A percentile compares a stretch with the other conserved stretches of the same genome.
phyloP scores from a whole-genome alignment of 2,113 vertebrate species.

The Oncorhynchus masou region DNA sequence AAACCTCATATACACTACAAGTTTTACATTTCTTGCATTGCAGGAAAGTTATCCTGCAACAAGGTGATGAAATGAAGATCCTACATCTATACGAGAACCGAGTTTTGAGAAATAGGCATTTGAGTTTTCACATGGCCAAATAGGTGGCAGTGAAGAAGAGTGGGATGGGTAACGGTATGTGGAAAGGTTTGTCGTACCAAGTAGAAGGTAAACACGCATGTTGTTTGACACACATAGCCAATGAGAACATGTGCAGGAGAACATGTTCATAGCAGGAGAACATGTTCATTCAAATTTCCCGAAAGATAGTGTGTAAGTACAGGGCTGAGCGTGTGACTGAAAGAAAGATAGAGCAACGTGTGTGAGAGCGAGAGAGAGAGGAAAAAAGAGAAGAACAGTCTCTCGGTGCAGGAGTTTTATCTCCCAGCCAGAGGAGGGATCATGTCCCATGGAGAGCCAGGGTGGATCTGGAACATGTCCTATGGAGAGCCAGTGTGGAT shows the following conservation, averaged over 20 bases:
- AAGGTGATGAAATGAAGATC: too few relatives aligned
- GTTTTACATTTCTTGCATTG: too few relatives aligned
- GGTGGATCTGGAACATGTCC: background rate
- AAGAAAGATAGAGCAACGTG: slow-evolving; percentile 46
- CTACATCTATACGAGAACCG: slow-evolving; percentile 17
- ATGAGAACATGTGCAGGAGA: too few relatives aligned
- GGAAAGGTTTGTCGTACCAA: slow-evolving; percentile 41
- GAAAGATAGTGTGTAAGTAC: slow-evolving; percentile 49
- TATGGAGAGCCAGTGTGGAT: too few relatives aligned
- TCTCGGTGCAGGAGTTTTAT: slow-evolving; percentile 43
- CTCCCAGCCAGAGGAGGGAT: slow-evolving; percentile 29
- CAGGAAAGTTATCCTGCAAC: too few relatives aligned
- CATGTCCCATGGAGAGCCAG: too few relatives aligned
- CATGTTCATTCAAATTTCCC: slow-evolving; percentile 51
- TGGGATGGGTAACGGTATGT: slow-evolving; percentile 43
- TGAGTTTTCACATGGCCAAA: slow-evolving; percentile 35
- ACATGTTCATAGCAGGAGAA: slow-evolving; percentile 51
- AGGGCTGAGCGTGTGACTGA: slow-evolving; percentile 48
- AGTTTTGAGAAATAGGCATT: slow-evolving; percentile 54
- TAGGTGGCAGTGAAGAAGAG: slow-evolving; percentile 38
- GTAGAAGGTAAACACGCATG: slow-evolving; percentile 61
- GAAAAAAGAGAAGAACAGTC: slow-evolving; percentile 33
- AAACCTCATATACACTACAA: too few relatives aligned
- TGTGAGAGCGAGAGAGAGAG: slow-evolving; percentile 44
- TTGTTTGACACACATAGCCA: slow-evolving; percentile 67